These are phyloP conservation scores for Dolichopus griseipennis DNA, from an alignment of 2,888 invertebrate genomes.

Conservation along the genomic window DNA sequence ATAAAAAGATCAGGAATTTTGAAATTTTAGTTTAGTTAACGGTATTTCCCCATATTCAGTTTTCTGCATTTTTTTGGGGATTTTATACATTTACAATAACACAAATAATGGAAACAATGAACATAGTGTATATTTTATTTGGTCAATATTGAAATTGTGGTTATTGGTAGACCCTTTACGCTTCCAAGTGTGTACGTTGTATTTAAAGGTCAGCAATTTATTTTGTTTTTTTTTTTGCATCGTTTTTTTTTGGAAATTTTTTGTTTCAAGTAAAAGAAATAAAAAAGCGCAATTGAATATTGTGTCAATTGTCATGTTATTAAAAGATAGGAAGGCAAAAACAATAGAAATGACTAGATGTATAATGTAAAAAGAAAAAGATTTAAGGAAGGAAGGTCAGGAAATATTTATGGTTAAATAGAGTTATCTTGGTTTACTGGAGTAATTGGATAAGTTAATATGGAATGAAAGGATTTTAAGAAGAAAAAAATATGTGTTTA, in stretches of 20 bases:
- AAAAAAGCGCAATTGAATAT: not conserved
- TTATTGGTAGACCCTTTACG: not conserved
- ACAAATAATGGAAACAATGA: no score
- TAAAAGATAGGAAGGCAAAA: not conserved
- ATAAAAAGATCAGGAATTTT: not conserved
- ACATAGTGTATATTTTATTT: not conserved
- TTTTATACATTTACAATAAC: no score
- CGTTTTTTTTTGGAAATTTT: no score
- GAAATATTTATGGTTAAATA: no score
- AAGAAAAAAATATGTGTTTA: no score
- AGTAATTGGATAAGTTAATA: no score
- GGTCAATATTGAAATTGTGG: slow-evolving; percentile 4
- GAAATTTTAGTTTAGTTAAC: not conserved
- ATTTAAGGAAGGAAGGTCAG: no score
- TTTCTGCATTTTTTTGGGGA: not conserved
- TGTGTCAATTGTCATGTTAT: not conserved
- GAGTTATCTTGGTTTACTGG: no score
- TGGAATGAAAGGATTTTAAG: no score
- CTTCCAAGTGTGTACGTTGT: not conserved
- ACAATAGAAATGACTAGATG: no score
- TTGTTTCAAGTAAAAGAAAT: not conserved
- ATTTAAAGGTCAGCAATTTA: not conserved
- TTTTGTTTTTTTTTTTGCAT: not conserved
- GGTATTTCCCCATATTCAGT: not conserved
- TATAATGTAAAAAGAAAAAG: no score